A percentile compares a stretch with the other conserved stretches of the same genome.
Evolutionary conservation across 2,888 invertebrate species (phyloP).

Genomic region (Drosophila quinaria): DNA sequence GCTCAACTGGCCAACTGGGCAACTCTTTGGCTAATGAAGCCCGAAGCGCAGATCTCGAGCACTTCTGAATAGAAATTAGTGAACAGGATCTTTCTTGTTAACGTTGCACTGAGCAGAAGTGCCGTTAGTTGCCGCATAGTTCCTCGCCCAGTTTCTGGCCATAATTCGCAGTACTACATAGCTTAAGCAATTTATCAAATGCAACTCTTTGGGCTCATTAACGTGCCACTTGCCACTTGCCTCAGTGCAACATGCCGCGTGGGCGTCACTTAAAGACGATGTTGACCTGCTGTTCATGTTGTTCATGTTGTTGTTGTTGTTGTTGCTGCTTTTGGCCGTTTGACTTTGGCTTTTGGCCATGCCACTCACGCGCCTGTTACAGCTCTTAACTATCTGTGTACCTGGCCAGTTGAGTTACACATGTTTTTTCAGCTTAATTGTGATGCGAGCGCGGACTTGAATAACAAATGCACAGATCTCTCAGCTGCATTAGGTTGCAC

Average conservation of each 20-base stretch:
- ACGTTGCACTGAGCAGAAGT: constrained; percentile 22
- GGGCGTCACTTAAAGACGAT: constrained; percentile 45
- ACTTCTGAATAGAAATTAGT: constrained; percentile 46
- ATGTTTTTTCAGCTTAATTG: constrained; percentile 70
- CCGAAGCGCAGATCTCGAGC: constrained; percentile 53
- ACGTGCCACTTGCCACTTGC: constrained; percentile 53
- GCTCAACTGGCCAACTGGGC: constrained; percentile 45
- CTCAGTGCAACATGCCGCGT: constrained; percentile 31
- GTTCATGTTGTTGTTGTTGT: not conserved
- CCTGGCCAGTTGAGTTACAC: constrained; percentile 52
- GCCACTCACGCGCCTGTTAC: constrained; percentile 44
- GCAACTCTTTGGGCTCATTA: constrained; percentile 62
- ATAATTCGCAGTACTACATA: constrained; percentile 26
- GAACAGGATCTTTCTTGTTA: constrained; percentile 72
- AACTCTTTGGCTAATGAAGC: constrained; percentile 72
- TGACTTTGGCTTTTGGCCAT: constrained; percentile 29
- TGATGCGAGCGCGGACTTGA: constrained; percentile 44
- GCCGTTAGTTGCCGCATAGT: constrained; percentile 58
- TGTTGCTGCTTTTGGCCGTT: constrained; percentile 16
- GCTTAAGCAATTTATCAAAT: constrained; percentile 68
- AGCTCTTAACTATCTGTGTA: constrained; percentile 10
- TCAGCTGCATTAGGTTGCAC: constrained; percentile 40
- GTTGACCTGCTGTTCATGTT: constrained; percentile 39
- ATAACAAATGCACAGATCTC: constrained; percentile 52
- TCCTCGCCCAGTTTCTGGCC: constrained; percentile 34